Base-by-base conservation (phyloP, 2,113 vertebrate genomes). In the Melozone crissalis region DNA sequence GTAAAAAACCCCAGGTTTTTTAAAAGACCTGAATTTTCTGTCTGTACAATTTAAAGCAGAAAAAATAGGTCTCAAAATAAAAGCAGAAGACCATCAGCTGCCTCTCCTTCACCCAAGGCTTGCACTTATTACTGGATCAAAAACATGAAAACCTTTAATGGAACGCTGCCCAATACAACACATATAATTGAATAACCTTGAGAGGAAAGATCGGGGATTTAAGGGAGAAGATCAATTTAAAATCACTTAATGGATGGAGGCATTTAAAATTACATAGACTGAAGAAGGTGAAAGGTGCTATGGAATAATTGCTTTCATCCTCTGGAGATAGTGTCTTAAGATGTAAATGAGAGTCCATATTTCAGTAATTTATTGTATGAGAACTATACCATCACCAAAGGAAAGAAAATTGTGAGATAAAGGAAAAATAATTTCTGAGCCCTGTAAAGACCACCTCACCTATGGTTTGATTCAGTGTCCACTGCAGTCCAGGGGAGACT, bases 141-240 rank as follows among this genome's bases (percentile, higher is more conserved):
- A 96, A 76, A 0, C 74, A 85, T 39, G 44, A 91, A 96, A 76
- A 39, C 35, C 31, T 91, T 89, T 95, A 93, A 87, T 93, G 71
- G 89, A 95, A 61, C 7, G 2, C 43, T 94, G 87, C 62, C 81
- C 62, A 93, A 18, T 76, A 49, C 89, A 91, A 95, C 62, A 89
- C 54, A 61, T 92, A 87, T 95, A 95, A 96, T 95, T 96, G 74
- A 89, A 97, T 95, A 96, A 95, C 94, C 93, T 87, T 94, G 94
- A 95, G 77, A 95, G 54, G 74, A 83, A 94, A 85, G 89, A 95
- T 66, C 84, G 82, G 67, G 81, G 91, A 95, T 86, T 95, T 91
- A 95, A 93, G 73, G 72, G 62, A 89, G 46, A 95, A 91, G 91
- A 95, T 95, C 91, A 90, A 95, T 96, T 95, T 95, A 95, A 95